Percentiles rank a stretch among this genome's conserved stretches.
Evolutionary conservation across 1,140 invertebrate genomes (phyloP).

Genomic region (Tetramorium alpestre): DNA sequence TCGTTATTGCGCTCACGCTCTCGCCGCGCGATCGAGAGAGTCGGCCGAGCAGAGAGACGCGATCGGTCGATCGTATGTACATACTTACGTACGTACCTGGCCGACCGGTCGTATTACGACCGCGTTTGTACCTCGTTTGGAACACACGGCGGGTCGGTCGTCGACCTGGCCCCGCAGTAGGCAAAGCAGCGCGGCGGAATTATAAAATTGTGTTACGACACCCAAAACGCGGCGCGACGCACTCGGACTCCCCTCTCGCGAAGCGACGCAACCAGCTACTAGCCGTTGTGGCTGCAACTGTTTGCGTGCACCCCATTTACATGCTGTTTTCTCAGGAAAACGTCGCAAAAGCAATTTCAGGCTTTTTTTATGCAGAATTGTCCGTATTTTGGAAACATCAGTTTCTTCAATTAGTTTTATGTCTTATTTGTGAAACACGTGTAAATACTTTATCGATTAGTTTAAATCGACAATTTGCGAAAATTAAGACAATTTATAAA

Average conservation of each 20-base stretch:
- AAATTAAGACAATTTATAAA: neutral
- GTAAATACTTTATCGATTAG: neutral
- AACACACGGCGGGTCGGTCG: conserved; percentile 68
- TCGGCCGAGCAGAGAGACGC: conserved; percentile 55
- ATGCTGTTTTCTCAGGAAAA: neutral
- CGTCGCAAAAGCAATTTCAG: neutral
- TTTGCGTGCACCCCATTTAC: neutral
- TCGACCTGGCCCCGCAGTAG: conserved; percentile 72
- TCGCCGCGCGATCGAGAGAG: conserved; percentile 68
- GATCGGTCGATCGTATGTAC: conserved; percentile 49
- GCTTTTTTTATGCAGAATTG: neutral
- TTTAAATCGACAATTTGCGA: neutral
- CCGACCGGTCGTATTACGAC: conserved; percentile 68
- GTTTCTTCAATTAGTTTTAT: neutral
- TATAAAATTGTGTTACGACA: conserved; percentile 79
- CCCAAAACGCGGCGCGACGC: conserved; percentile 40
- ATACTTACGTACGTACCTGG: conserved; percentile 50
- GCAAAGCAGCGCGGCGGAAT: conserved; percentile 73
- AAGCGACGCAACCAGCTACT: neutral
- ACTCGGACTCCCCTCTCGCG: neutral
- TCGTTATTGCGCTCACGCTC: conserved; percentile 71
- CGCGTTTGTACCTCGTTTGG: conserved; percentile 77
- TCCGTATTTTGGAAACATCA: neutral
- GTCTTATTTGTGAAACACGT: neutral
- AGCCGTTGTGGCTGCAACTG: neutral